Conservation (phyloP, 1,140 invertebrate genomes). For the Rhopalosiphum padi region DNA sequence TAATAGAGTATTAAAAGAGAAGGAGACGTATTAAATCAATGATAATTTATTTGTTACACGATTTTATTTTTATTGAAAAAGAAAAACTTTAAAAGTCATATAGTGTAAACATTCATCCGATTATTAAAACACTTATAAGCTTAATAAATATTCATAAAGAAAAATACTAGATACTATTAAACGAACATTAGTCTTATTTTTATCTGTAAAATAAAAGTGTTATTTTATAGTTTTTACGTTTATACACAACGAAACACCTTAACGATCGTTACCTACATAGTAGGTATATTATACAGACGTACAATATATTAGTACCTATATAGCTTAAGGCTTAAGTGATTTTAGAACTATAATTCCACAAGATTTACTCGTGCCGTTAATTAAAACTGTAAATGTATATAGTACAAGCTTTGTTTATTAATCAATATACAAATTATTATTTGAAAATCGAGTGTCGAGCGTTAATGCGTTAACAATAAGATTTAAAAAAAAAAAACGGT, state of each 20-base stretch:
- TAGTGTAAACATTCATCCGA: not conserved
- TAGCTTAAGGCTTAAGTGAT: not conserved
- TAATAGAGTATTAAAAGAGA: constrained; percentile 8
- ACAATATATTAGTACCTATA: not conserved
- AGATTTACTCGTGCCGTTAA: not conserved
- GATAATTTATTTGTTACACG: not conserved
- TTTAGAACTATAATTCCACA: not conserved
- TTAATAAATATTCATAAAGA: constrained; percentile 12
- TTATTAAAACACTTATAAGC: not conserved
- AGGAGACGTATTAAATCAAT: not conserved
- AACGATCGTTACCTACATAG: not conserved
- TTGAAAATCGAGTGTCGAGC: not conserved
- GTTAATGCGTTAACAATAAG: not conserved
- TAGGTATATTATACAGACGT: not conserved
- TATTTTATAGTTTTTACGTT: constrained; percentile 13
- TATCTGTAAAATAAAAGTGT: constrained; percentile 18
- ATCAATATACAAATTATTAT: not conserved
- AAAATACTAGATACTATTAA: not conserved
- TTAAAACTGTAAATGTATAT: not conserved
- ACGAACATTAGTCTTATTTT: not conserved
- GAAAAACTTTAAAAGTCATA: not conserved
- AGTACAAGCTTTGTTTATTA: not conserved
- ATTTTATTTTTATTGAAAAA: constrained; percentile 1
- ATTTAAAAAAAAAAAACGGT: not conserved
- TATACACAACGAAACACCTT: not conserved